Conservation (phyloP, 2,113 vertebrate species). For the Cyanoderma ruficeps region DNA sequence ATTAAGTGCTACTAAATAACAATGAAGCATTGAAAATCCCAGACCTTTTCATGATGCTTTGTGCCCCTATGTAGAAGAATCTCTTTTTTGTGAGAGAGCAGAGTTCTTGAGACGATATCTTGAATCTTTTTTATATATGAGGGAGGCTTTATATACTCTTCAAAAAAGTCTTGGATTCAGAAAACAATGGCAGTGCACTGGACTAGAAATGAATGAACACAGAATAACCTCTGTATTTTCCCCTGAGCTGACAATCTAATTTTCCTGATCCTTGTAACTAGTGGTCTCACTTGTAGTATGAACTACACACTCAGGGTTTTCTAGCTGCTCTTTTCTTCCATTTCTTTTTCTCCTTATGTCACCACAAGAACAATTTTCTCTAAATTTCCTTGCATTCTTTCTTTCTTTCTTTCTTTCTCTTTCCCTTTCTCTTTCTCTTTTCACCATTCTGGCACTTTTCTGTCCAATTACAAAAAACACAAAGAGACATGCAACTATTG, state of each 20-base stretch:
- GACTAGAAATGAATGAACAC: background rate
- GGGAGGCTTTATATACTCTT: background rate
- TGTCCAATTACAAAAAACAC: background rate
- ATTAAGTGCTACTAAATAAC: background rate
- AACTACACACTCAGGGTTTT: background rate
- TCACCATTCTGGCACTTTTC: background rate
- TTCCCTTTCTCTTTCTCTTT: background rate
- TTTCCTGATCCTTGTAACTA: background rate
- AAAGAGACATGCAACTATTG: background rate
- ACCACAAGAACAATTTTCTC: background rate
- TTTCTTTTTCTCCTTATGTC: background rate
- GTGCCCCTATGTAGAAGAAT: background rate
- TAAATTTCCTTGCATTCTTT: background rate
- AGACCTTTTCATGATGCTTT: background rate
- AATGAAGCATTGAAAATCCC: background rate
- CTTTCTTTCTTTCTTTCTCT: background rate
- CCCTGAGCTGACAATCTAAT: background rate
- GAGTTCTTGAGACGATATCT: background rate
- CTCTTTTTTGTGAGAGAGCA: background rate
- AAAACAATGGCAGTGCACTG: background rate
- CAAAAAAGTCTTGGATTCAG: background rate
- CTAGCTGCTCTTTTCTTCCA: background rate
- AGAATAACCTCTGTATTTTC: background rate
- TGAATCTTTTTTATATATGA: background rate
- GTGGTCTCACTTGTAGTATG: background rate